Conservation (phyloP, 2,113 vertebrate species). For the Albula glossodonta region DNA sequence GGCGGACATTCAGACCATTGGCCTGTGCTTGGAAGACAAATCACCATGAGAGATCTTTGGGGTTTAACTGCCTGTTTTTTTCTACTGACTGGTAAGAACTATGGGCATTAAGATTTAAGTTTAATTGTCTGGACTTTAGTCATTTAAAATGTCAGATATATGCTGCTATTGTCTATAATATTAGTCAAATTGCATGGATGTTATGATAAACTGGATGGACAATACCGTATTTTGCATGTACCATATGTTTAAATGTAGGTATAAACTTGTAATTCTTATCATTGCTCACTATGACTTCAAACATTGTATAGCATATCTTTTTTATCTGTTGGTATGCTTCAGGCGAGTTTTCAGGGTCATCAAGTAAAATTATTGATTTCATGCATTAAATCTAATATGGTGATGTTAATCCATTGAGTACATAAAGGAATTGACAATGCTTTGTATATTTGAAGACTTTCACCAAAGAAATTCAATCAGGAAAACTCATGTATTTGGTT, state of each 20-base stretch:
- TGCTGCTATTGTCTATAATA: background rate
- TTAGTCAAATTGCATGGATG: background rate
- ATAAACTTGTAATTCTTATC: too few species aligned
- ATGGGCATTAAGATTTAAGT: too few species aligned
- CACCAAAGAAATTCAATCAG: too few species aligned
- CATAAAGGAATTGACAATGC: background rate
- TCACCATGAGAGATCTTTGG: conserved; percentile 49
- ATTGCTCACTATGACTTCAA: too few species aligned
- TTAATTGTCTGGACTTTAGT: too few species aligned
- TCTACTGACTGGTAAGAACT: conserved; percentile 62
- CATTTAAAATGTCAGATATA: too few species aligned
- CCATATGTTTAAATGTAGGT: background rate
- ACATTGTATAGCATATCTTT: background rate
- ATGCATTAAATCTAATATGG: too few species aligned
- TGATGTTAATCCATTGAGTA: too few species aligned
- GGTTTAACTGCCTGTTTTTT: conserved; percentile 38
- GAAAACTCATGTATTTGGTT: too few species aligned
- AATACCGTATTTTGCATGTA: background rate
- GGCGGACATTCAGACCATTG: background rate
- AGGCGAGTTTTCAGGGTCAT: too few species aligned
- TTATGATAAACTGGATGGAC: background rate
- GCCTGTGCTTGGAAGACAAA: background rate
- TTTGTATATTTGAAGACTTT: background rate
- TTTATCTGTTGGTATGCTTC: background rate
- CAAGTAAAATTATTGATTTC: too few species aligned